Percentiles rank a stretch among this genome's conserved stretches.
These are phyloP conservation scores for Rotaria macrura DNA, from an alignment of 2,888 invertebrate species.

Conservation along the genomic window DNA sequence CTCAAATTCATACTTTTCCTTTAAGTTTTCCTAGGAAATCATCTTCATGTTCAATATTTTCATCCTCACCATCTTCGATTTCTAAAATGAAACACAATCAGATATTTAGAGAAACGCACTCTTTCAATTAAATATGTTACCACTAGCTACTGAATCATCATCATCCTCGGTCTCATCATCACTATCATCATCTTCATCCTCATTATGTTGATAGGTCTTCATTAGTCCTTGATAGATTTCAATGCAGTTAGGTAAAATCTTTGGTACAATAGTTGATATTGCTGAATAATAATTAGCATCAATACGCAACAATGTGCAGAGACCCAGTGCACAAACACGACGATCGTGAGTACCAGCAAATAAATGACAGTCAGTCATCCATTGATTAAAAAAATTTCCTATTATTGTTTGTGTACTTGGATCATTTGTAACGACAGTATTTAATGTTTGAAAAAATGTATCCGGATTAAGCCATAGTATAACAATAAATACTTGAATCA, in stretches of 20 bases:
- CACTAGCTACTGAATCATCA: slow-evolving; percentile 52
- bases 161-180: slow-evolving; percentile 50
- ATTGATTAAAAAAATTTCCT: slow-evolving; percentile 28
- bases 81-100: neutral
- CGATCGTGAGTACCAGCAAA: slow-evolving; percentile 85
- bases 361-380: slow-evolving; percentile 67
- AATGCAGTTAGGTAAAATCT: slow-evolving; percentile 76
- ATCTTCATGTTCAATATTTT: neutral
- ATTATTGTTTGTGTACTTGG: slow-evolving; percentile 5
- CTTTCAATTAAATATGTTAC: neutral
- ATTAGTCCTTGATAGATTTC: slow-evolving; percentile 83
- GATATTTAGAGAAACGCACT: neutral
- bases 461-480: slow-evolving; percentile 70
- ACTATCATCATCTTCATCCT: slow-evolving; percentile 33
- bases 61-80: slow-evolving; percentile 10
- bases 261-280: slow-evolving; percentile 62
- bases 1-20: neutral
- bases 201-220: slow-evolving; percentile 68
- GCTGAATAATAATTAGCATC: slow-evolving; percentile 54
- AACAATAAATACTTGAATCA: slow-evolving; percentile 83
- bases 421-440: slow-evolving; percentile 54
- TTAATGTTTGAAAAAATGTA: slow-evolving; percentile 88
- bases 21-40: neutral
- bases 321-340: slow-evolving; percentile 81
- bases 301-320: slow-evolving; percentile 66